These are phyloP conservation scores for Halcyon senegalensis DNA, from an alignment of 2,113 vertebrate genomes.

Conservation along the genomic window DNA sequence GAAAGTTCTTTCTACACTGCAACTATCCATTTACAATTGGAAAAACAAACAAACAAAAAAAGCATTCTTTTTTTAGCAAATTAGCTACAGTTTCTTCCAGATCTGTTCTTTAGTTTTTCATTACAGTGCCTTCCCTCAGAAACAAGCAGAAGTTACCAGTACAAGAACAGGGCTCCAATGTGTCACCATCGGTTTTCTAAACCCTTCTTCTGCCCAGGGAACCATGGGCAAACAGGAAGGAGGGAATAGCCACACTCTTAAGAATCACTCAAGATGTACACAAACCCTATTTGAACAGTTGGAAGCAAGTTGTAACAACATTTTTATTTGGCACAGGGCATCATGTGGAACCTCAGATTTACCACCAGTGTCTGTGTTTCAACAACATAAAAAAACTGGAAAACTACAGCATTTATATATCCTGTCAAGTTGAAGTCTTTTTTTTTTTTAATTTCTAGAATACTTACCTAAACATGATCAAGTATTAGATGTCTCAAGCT, in stretches of 20 bases:
- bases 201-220: neutral
- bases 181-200: neutral
- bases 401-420: constrained; percentile 31
- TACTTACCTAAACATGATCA: constrained; percentile 29
- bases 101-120: neutral
- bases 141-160: neutral
- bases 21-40: neutral
- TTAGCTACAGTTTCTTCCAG: neutral
- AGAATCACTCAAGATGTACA: constrained; percentile 28
- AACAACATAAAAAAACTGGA: neutral
- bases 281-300: constrained; percentile 36
- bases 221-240: neutral
- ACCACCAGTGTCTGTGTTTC: neutral
- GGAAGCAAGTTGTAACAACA: constrained; percentile 47
- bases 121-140: neutral
- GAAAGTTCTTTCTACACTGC: neutral
- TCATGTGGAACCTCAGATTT: neutral
- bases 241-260: constrained; percentile 25
- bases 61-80: neutral
- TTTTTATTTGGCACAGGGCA: constrained; percentile 50
- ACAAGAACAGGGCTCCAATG: neutral
- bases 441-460: constrained; percentile 34
- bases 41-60: neutral
- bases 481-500: constrained; percentile 14
- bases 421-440: neutral